These are phyloP conservation scores for Liopterus haemorrhoidalis DNA, from an alignment of 2,888 invertebrate genomes.

Conservation along the genomic window DNA sequence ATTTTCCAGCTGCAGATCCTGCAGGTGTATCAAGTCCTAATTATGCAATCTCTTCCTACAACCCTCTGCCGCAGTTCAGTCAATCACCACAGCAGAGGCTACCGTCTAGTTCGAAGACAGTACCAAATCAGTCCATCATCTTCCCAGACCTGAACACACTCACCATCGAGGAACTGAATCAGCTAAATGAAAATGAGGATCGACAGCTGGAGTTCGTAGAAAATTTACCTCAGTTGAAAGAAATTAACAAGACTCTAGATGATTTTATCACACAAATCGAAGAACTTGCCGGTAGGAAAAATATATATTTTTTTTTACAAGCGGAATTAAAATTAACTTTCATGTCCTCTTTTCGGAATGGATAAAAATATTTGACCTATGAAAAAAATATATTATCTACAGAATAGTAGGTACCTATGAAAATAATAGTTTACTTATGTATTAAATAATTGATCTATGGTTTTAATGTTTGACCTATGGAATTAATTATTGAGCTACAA, in stretches of 20 bases:
- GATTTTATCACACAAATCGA: conserved; percentile 68
- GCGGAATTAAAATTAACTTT: too few relatives aligned
- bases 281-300: conserved; percentile 54
- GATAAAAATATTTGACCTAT: too few relatives aligned
- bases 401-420: too few relatives aligned
- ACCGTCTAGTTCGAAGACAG: conserved; percentile 9
- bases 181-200: conserved; percentile 63
- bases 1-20: conserved; percentile 36
- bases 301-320: conserved; percentile 43
- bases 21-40: conserved; percentile 39
- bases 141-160: conserved; percentile 51
- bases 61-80: conserved; percentile 12
- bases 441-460: too few relatives aligned
- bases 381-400: too few relatives aligned
- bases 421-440: too few relatives aligned
- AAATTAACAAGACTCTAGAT: conserved; percentile 63
- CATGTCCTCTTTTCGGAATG: too few relatives aligned
- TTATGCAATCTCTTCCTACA: conserved; percentile 28
- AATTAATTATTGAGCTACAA: too few relatives aligned
- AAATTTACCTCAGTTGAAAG: conserved; percentile 60
- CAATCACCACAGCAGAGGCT: conserved; percentile 8
- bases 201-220: conserved; percentile 69
- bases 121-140: conserved; percentile 36
- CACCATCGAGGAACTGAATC: conserved; percentile 60
- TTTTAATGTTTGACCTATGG: too few relatives aligned